Conservation (phyloP, 2,113 vertebrate species). For the Channa maculata region DNA sequence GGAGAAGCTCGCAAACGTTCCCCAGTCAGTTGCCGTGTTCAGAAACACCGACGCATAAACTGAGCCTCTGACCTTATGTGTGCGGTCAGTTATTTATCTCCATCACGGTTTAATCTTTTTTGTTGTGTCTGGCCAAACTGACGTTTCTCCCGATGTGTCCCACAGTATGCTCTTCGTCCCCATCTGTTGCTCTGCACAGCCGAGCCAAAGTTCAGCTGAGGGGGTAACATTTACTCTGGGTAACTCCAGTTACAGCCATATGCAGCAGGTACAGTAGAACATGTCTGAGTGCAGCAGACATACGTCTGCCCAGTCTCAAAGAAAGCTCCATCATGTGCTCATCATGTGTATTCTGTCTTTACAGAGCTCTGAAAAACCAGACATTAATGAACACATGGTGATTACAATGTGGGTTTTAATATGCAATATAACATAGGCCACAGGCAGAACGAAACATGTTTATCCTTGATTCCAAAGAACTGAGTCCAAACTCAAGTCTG, state of each 20-base stretch:
- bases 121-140: neutral
- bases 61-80: neutral
- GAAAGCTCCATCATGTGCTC: no score
- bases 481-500: no score
- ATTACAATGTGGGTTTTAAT: no score
- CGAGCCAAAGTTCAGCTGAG: conserved; percentile 20
- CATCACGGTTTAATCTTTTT: no score
- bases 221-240: conserved; percentile 7
- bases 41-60: neutral
- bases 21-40: neutral
- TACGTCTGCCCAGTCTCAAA: no score
- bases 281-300: neutral
- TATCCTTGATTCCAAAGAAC: no score
- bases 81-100: neutral
- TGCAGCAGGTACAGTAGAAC: neutral
- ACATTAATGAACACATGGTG: no score
- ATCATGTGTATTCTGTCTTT: no score
- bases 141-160: neutral
- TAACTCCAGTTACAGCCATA: conserved; percentile 5
- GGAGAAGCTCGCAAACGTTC: neutral
- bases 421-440: no score
- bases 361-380: neutral
- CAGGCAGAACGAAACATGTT: no score
- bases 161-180: neutral
- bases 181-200: conserved; percentile 32